Evolutionary conservation across 2,113 vertebrate genomes (phyloP).

Genomic region (Campylorhamphus procurvoides): DNA sequence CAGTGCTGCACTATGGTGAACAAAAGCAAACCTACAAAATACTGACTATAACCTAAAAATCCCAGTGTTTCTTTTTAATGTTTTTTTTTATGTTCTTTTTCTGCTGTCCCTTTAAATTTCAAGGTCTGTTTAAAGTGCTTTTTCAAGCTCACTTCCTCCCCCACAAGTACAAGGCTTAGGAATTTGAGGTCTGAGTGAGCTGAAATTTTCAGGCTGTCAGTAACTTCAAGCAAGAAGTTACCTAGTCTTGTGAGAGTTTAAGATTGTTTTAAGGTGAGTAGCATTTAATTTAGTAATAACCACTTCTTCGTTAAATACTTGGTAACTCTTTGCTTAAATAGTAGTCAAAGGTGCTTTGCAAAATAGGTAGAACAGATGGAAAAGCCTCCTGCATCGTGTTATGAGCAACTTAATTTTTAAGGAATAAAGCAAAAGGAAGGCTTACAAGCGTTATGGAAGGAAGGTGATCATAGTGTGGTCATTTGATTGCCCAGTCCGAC

Average conservation of each 20-base stretch:
- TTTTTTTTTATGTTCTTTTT: background rate
- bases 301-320: background rate
- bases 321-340: background rate
- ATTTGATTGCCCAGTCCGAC: background rate
- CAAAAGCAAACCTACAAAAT: background rate
- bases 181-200: background rate
- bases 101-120: background rate
- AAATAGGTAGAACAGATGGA: background rate
- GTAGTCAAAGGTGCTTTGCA: background rate
- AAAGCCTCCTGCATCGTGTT: background rate
- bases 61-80: background rate
- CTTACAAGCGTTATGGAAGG: accelerated
- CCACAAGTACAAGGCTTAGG: background rate
- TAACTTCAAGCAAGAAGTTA: background rate
- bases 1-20: background rate
- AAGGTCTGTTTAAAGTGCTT: background rate
- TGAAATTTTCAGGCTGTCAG: background rate
- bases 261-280: background rate
- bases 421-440: background rate
- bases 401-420: background rate
- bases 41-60: background rate
- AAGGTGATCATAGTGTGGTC: background rate
- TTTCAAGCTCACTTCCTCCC: background rate
- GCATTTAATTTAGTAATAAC: background rate
- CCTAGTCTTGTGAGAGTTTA: background rate